A percentile compares a stretch with the other conserved stretches of the same genome.
These are phyloP conservation scores for Poecilia velifera DNA, from an alignment of 2,797 vertebrate species.

Conservation along the genomic window DNA sequence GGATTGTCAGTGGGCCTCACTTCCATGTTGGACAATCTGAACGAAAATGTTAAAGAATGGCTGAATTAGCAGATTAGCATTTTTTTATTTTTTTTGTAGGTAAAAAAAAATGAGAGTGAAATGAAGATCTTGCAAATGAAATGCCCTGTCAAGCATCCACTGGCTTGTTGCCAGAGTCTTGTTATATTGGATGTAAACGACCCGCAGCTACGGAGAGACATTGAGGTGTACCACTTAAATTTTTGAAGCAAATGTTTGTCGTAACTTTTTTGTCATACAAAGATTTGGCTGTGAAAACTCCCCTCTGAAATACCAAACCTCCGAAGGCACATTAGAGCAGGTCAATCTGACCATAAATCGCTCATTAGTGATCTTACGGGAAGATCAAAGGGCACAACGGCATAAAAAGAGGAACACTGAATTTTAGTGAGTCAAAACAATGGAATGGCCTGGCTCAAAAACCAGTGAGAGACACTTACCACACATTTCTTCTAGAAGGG, in stretches of 20 bases:
- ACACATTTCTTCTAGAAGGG: slow-evolving; percentile 45
- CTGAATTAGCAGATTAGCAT: not conserved
- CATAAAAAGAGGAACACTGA: slow-evolving; percentile 49
- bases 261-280: slow-evolving; percentile 10
- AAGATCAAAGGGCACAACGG: slow-evolving; percentile 67
- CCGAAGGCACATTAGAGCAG: slow-evolving; percentile 64
- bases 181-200: not conserved
- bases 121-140: not conserved
- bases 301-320: slow-evolving; percentile 21
- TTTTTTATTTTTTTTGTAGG: not conserved
- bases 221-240: not conserved
- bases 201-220: slow-evolving; percentile 11
- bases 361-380: slow-evolving; percentile 69
- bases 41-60: not conserved
- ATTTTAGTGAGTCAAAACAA: slow-evolving; percentile 62
- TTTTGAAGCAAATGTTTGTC: slow-evolving; percentile 6
- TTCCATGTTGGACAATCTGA: not conserved
- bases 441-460: slow-evolving; percentile 61
- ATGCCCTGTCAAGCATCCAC: not conserved
- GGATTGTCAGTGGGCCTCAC: not conserved
- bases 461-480: slow-evolving; percentile 61
- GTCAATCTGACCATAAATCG: slow-evolving; percentile 73
- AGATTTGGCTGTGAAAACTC: slow-evolving; percentile 23
- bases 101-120: not conserved
- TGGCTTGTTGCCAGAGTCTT: not conserved